A percentile compares a stretch with the other conserved stretches of the same genome.
phyloP scores from a whole-genome alignment of 2,888 invertebrate species.

The Eupithecia subumbrata region DNA sequence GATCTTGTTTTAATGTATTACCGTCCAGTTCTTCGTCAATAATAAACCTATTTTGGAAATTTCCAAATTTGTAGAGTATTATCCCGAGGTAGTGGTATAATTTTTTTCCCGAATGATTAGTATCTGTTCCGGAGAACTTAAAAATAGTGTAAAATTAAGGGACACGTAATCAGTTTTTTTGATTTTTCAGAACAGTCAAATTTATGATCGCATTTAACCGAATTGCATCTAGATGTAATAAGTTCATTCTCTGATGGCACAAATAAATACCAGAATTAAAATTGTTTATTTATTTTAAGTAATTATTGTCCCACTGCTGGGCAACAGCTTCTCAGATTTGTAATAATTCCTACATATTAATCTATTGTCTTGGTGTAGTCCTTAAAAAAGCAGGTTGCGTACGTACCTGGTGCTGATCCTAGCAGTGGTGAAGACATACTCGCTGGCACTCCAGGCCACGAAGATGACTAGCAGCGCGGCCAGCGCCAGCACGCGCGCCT shows the following conservation, averaged over 20 bases:
- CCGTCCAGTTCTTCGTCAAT: no score
- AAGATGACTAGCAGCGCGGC: conserved; percentile 60
- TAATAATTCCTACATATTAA: background rate
- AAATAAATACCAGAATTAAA: background rate
- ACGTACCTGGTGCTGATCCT: conserved; percentile 72
- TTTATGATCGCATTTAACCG: no score
- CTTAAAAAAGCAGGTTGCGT: conserved; percentile 17
- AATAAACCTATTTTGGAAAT: no score
- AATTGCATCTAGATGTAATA: background rate
- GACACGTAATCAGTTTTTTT: no score
- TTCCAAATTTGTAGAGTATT: no score
- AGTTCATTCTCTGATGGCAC: background rate
- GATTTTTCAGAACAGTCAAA: no score
- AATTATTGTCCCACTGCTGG: background rate
- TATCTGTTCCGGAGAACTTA: no score
- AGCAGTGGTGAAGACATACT: conserved; percentile 72
- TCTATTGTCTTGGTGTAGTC: background rate
- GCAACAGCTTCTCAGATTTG: background rate
- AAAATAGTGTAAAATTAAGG: no score
- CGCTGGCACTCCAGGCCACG: conserved; percentile 60
- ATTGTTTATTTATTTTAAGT: background rate
- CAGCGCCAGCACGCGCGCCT: conserved; percentile 56
- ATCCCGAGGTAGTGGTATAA: no score
- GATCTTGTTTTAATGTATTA: no score
- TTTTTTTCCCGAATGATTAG: no score